Evolutionary conservation across 2,888 invertebrate genomes (phyloP), one percentile per base, ranked within the genome.

Genomic region (Hoplodrina blanda): DNA sequence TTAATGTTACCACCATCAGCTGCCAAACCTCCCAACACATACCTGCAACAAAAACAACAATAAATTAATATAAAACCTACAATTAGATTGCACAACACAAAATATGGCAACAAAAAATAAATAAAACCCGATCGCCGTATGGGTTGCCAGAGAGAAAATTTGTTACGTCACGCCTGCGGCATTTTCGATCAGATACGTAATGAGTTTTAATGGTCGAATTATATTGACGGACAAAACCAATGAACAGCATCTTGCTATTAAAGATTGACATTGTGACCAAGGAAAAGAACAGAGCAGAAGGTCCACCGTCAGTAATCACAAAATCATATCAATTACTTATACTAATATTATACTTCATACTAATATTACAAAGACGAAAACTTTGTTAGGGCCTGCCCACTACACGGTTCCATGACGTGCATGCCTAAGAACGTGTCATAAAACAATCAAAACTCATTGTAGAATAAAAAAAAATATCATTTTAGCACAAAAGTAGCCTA

Each of bases 11-110:
- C 65, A 67, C 57, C 57, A 66, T 30, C 55, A 25, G 54, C 44
- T 46, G 10, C 62, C 25, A 59, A 64, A 70, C 30, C 56, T 33
- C 73, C 73, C 52, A 25, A 33, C 19, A 62, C 82, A 70, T 83
- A 84, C 84, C 83, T 84, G 85, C 20, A 84, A 83, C 70, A 77
- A 85, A 69, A 79, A 79, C 37, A 75, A 41, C 80, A 74, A 73
- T 66, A 73, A 76, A 73, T 83, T 72, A 78, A 72, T 59, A 73
- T 62, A 60, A 62, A 70, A 76, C 66, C 70, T 56, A 69, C 68
- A 72, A 67, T 75, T 70, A 78, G 52, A 67, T 84, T 81, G 65
- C 81, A 73, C 66, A 81, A 81, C 63, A 54, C 50, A 54, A 52
- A 80, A 61, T 54, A 64, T 41, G 71, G 71, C 71, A 80, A 69